These are phyloP conservation scores for Luscinia megarhynchos DNA, from an alignment of 2,797 vertebrate species.

Conservation along the genomic window DNA sequence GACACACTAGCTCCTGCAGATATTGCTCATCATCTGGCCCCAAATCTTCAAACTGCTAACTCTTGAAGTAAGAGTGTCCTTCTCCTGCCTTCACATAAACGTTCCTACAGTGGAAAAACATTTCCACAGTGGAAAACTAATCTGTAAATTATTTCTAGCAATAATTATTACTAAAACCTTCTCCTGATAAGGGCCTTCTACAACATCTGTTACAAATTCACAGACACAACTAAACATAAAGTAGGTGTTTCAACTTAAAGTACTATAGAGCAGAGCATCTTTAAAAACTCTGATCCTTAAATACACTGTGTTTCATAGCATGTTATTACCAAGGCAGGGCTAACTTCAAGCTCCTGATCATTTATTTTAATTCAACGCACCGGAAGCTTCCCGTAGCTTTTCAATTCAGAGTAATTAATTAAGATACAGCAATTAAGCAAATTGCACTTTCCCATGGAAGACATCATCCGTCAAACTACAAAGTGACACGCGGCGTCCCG, in stretches of 20 bases:
- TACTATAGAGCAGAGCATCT: neutral
- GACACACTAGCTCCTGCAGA: neutral
- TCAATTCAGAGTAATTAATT: neutral
- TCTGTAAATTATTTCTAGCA: neutral
- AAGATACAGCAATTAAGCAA: neutral
- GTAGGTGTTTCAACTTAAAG: neutral
- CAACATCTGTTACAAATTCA: neutral
- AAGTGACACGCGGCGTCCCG: fast-evolving
- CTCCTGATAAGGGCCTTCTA: neutral
- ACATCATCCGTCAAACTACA: neutral
- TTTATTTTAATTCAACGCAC: neutral
- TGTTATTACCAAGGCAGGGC: neutral
- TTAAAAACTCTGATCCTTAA: neutral
- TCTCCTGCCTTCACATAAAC: neutral
- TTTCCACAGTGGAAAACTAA: neutral
- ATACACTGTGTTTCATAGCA: neutral
- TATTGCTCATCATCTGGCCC: neutral
- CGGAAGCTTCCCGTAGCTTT: neutral
- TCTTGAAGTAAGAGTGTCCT: neutral
- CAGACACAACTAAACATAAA: neutral
- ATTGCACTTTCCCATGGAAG: neutral
- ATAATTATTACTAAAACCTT: neutral
- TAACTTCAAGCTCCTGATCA: neutral
- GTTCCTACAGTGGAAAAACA: neutral
- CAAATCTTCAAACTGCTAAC: neutral